Conservation (phyloP, 2,888 invertebrate genomes). For the Operophtera brumata region DNA sequence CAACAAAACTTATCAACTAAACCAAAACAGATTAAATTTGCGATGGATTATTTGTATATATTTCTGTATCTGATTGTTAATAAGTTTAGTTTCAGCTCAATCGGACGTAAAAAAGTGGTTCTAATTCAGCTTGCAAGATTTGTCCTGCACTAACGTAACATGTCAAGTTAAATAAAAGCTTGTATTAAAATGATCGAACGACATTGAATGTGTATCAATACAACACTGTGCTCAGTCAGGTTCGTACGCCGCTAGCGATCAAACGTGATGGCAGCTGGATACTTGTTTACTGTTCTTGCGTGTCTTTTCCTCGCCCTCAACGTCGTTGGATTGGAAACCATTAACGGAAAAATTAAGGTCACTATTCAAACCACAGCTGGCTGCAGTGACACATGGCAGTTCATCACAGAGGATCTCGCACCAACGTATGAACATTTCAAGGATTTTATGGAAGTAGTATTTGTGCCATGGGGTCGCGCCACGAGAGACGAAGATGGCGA, state of each 20-base stretch:
- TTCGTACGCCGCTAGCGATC: slow-evolving; percentile 12
- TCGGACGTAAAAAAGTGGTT: no score
- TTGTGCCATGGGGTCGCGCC: slow-evolving; percentile 71
- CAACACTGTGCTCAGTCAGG: slow-evolving; percentile 28
- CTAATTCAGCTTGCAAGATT: no score
- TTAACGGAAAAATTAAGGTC: slow-evolving; percentile 62
- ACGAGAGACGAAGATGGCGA: slow-evolving; percentile 41
- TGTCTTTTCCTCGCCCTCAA: slow-evolving; percentile 32
- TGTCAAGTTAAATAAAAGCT: no score
- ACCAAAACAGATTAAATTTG: slow-evolving; percentile 14
- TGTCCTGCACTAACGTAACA: no score
- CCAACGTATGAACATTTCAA: slow-evolving; percentile 54
- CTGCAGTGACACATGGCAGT: slow-evolving; percentile 58
- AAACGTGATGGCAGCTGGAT: slow-evolving; percentile 42
- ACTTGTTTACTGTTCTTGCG: slow-evolving; percentile 20
- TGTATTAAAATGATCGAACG: slow-evolving; percentile 7
- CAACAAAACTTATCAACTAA: slow-evolving; percentile 5
- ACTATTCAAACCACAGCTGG: slow-evolving; percentile 59
- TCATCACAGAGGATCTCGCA: slow-evolving; percentile 49
- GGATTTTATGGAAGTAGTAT: slow-evolving; percentile 60
- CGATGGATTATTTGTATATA: slow-evolving; percentile 19
- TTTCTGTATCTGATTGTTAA: slow-evolving; percentile 17
- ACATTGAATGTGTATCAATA: slow-evolving; percentile 22
- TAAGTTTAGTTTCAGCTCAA: no score
- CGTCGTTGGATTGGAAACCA: slow-evolving; percentile 41